Evolutionary conservation across 1,140 invertebrate species (phyloP).

Genomic region (Drosophila sturtevanti): DNA sequence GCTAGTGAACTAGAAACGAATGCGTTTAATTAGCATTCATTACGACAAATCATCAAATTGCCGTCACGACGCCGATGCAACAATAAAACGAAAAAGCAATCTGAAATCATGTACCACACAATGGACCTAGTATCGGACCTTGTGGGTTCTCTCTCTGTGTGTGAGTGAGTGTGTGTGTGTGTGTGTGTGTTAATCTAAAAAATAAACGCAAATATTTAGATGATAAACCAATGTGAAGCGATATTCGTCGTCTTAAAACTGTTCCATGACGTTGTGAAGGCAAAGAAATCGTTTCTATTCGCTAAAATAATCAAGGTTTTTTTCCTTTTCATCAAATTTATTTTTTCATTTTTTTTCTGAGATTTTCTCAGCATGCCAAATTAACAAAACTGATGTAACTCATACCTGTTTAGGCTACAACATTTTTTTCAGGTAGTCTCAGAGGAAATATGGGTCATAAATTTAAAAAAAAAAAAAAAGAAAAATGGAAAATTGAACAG

Average conservation of each 20-base stretch:
- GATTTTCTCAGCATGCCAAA: conserved; percentile 7
- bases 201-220: conserved; percentile 75
- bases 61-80: conserved; percentile 64
- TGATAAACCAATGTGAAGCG: conserved; percentile 57
- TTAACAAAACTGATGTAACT: neutral
- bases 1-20: conserved; percentile 81
- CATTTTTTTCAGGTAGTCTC: conserved; percentile 53
- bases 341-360: conserved; percentile 8
- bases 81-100: conserved; percentile 51
- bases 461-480: conserved; percentile 46
- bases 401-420: conserved; percentile 11
- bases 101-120: conserved; percentile 49
- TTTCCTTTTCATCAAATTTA: conserved; percentile 12
- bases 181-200: conserved; percentile 64
- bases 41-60: conserved; percentile 80
- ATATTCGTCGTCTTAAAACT: conserved; percentile 52
- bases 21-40: conserved; percentile 82
- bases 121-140: no score
- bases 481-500: conserved; percentile 44
- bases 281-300: conserved; percentile 32
- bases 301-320: conserved; percentile 27
- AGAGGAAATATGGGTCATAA: conserved; percentile 74
- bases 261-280: conserved; percentile 66
- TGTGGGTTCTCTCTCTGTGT: no score
- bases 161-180: neutral